These are phyloP conservation scores for Tokudaia muenninki DNA, from an alignment of 2,797 vertebrate genomes.

Conservation along the genomic window DNA sequence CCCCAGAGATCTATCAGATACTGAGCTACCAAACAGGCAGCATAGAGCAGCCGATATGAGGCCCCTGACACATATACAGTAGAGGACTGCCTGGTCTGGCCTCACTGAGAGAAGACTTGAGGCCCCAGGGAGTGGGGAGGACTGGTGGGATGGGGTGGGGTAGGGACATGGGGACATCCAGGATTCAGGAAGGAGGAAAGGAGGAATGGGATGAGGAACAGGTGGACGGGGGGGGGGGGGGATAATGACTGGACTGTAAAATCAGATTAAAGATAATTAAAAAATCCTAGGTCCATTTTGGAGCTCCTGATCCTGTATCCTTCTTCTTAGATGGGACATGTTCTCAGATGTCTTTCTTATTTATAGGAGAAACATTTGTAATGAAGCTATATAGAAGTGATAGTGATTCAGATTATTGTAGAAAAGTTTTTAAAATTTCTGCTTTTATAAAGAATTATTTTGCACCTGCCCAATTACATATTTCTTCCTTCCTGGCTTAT, in stretches of 20 bases:
- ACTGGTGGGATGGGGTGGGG: neutral
- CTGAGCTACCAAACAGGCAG: neutral
- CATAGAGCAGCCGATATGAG: neutral
- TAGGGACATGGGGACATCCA: accelerated
- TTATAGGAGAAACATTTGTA: neutral
- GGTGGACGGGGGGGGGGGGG: neutral
- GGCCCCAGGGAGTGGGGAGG: neutral
- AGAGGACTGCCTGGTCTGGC: neutral
- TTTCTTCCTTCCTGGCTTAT: constrained; percentile 71
- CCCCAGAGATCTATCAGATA: neutral
- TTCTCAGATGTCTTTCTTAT: constrained; percentile 29
- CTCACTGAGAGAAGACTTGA: neutral
- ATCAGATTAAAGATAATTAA: no score
- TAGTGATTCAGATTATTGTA: neutral
- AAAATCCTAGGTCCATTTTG: neutral
- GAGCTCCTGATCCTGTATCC: neutral
- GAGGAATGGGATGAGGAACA: neutral
- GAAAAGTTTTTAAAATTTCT: constrained; percentile 54
- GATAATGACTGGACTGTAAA: no score
- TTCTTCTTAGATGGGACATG: neutral
- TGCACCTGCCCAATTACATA: constrained; percentile 29
- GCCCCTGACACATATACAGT: neutral
- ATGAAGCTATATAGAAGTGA: neutral
- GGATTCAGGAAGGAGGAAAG: no score
- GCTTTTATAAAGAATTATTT: constrained; percentile 53